Evolutionary conservation across 2,888 invertebrate genomes (phyloP).

Genomic region (Cheilosia grossa): DNA sequence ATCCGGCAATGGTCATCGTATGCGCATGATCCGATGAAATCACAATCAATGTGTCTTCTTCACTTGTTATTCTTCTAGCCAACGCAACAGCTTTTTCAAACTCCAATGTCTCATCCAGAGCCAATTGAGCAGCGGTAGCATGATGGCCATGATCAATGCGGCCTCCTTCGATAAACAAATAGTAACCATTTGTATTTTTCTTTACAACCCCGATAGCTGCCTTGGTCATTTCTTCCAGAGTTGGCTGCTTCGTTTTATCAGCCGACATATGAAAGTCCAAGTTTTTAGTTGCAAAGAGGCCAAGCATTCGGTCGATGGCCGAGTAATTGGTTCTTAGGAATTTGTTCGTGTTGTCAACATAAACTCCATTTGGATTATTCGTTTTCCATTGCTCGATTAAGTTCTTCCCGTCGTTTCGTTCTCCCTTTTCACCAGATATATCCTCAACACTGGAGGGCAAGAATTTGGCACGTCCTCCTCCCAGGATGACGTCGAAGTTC

Average conservation of each 20-base stretch:
- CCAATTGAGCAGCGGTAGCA: constrained; percentile 85
- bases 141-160: constrained; percentile 92
- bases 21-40: constrained; percentile 92
- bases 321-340: constrained; percentile 84
- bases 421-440: constrained; percentile 84
- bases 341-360: constrained; percentile 85
- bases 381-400: constrained; percentile 87
- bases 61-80: constrained; percentile 85
- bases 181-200: constrained; percentile 85
- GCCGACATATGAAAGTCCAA: constrained; percentile 85
- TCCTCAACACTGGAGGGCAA: constrained; percentile 85
- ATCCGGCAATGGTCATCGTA: constrained; percentile 89
- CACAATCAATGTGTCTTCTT: constrained; percentile 91
- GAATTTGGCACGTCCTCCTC: constrained; percentile 89
- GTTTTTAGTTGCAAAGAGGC: constrained; percentile 84
- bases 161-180: constrained; percentile 87
- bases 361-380: constrained; percentile 84
- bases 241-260: constrained; percentile 84
- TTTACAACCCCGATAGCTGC: constrained; percentile 86
- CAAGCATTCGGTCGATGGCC: constrained; percentile 84
- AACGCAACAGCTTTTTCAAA: constrained; percentile 88
- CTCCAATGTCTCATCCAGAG: constrained; percentile 91
- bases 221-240: constrained; percentile 87
- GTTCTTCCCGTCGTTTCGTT: constrained; percentile 86
- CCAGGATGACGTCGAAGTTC: constrained; percentile 89